phyloP scores from a whole-genome alignment of 2,888 invertebrate species.

The Ceramica pisi region DNA sequence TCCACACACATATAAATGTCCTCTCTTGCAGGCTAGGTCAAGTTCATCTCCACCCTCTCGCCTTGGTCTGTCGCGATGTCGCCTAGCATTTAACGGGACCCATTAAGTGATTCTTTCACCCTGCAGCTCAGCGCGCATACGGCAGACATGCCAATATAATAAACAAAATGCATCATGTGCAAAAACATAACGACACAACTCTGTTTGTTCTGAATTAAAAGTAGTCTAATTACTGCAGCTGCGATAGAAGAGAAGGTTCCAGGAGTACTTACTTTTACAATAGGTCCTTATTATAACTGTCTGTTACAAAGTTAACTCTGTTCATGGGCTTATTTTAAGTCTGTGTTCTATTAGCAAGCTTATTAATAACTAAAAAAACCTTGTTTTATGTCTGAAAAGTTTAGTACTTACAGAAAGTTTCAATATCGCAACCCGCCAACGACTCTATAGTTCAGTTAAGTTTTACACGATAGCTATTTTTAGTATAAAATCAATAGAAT shows the following conservation, averaged over 20 bases:
- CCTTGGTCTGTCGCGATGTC: too few relatives aligned
- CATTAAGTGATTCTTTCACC: too few relatives aligned
- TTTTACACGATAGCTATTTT: slow-evolving; percentile 48
- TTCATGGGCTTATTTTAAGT: slow-evolving; percentile 7
- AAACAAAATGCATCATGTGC: not conserved
- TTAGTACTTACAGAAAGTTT: not conserved
- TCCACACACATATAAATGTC: too few relatives aligned
- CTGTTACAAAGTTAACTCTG: not conserved
- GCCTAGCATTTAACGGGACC: too few relatives aligned
- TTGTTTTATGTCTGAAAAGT: not conserved
- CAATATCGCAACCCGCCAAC: not conserved
- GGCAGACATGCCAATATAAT: not conserved
- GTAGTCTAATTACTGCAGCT: slow-evolving; percentile 22
- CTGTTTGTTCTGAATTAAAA: slow-evolving; percentile 17
- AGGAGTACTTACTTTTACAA: not conserved
- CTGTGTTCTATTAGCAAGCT: not conserved
- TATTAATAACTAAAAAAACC: not conserved
- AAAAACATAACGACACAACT: not conserved
- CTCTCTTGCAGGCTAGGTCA: too few relatives aligned
- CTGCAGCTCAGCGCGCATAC: too few relatives aligned
- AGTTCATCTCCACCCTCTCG: too few relatives aligned
- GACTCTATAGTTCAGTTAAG: slow-evolving; percentile 8
- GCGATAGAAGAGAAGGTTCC: not conserved
- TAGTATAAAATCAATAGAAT: slow-evolving; percentile 59
- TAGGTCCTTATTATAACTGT: not conserved